Evolutionary conservation across 2,888 invertebrate species (phyloP), one percentile per base, ranked within the genome.

Genomic region (Drosophila peninsularis): DNA sequence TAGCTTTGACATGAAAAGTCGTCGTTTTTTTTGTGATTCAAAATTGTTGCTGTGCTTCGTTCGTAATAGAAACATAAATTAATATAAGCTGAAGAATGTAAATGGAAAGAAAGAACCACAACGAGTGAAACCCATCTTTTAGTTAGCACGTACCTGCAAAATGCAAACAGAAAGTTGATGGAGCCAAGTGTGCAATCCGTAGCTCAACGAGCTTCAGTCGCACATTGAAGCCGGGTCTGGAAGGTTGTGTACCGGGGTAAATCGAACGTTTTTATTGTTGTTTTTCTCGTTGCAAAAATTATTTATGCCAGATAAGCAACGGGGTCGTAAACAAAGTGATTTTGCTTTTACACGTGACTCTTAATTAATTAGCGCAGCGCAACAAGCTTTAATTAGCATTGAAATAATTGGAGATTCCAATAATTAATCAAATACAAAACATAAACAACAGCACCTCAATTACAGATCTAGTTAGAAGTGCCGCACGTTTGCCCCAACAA

Each of bases 91-190:
- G 1, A 21, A 36, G 5, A 42, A 30, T 62, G 41, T 19, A 30
- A 14, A 36, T 11, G 13, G 0, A 34, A 55, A 32, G 11, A 58
- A 73, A 24, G 24, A 24, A 24, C 24, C 5, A 5, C 5, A 5
- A 17, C 21, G 10, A 27, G 41, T 34, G 41, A n/a, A 17, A 14
- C 10, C 10, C 19, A 7, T 21, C 6, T 14, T 52, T 17, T 11
- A 60, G 1, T 57, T 58, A 37, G n/a, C 55, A 41, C 32, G 5
- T 42, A 9, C 57, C 30, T 39, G 39, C 4, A 34, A 64, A 68
- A 55, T 30, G 57, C 57, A 75, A 78, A 75, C 75, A 78, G 64
- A 75, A 75, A 69, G 70, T 47, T 57, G 50, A 17, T 10, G 32
- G 13, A 2, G 4, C 27, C 14, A 24, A 24, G 21, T 4, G 27